These are phyloP conservation scores for Empidonax traillii DNA, from an alignment of 2,113 vertebrate species.

Conservation along the genomic window DNA sequence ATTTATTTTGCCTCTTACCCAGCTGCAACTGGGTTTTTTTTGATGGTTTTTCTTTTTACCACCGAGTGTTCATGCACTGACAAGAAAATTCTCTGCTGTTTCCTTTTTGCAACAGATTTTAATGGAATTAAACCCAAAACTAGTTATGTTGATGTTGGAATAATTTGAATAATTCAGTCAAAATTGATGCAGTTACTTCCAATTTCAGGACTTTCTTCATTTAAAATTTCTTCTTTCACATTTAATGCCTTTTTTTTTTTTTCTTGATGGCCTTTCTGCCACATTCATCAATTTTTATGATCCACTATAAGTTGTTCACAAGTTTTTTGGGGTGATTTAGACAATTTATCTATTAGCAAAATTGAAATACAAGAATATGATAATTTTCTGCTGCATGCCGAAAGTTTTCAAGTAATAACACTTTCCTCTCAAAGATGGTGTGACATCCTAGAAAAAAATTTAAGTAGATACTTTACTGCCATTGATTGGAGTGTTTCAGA, in stretches of 20 bases:
- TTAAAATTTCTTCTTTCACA: not conserved
- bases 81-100: not conserved
- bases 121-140: not conserved
- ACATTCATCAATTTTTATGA: not conserved
- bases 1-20: not conserved
- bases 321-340: not conserved
- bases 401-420: not conserved
- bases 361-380: not conserved
- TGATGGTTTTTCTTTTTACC: not conserved
- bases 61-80: not conserved
- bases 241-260: not conserved
- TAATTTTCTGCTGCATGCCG: not conserved
- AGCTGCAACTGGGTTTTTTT: not conserved
- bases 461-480: not conserved
- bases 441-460: not conserved
- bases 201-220: not conserved
- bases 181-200: not conserved
- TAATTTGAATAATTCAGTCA: not conserved
- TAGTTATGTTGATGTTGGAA: not conserved
- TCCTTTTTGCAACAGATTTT: not conserved
- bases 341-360: not conserved
- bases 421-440: not conserved
- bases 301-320: not conserved
- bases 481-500: not conserved
- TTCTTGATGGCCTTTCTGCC: not conserved